Conservation (phyloP, 2,797 vertebrate species). For the Psittacula echo region DNA sequence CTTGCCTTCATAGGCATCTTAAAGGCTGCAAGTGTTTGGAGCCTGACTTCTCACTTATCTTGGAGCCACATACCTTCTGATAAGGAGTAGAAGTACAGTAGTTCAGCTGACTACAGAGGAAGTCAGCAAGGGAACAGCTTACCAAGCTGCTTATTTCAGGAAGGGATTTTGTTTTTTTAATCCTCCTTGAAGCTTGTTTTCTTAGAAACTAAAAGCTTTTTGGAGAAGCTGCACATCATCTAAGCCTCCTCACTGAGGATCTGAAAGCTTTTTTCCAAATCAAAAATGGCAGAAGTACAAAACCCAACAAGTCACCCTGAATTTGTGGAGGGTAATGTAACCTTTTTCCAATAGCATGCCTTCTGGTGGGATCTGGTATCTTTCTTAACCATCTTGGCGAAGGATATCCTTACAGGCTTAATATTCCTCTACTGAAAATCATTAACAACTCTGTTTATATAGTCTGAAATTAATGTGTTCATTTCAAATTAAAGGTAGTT, state of each 20-base stretch:
- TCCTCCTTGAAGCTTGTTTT: neutral
- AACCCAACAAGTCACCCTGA: neutral
- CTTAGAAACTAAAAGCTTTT: neutral
- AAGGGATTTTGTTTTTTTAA: neutral
- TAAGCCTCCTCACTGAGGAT: neutral
- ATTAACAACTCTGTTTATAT: neutral
- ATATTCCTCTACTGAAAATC: neutral
- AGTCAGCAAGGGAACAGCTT: slow-evolving; percentile 16
- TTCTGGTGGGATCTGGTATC: neutral
- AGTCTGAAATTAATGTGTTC: neutral
- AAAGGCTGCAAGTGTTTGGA: slow-evolving; percentile 9
- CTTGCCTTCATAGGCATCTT: neutral
- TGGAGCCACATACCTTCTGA: slow-evolving; percentile 8
- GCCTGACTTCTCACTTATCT: neutral
- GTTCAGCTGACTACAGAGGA: neutral
- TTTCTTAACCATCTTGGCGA: neutral
- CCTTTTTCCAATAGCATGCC: neutral
- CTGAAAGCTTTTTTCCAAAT: neutral
- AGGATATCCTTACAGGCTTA: neutral
- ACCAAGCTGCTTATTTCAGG: neutral
- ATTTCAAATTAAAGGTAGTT: neutral
- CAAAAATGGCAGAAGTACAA: neutral
- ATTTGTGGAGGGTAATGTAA: neutral
- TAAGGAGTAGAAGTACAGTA: neutral
- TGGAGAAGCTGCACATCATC: neutral